A percentile compares a stretch with the other conserved stretches of the same genome.
Conservation (phyloP, 2,888 invertebrate species). For the Idaea aversata region DNA sequence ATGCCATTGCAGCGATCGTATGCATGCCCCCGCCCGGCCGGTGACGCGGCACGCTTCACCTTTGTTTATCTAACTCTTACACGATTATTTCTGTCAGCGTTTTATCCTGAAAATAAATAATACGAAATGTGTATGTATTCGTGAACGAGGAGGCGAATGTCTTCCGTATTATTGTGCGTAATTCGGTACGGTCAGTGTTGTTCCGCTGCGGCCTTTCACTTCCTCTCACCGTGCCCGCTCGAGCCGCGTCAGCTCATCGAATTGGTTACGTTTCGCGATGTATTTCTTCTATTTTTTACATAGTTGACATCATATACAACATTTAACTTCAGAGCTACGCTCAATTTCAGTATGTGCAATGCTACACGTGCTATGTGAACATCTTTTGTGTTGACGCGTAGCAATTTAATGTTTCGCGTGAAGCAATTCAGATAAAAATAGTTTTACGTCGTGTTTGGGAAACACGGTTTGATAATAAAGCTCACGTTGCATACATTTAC, state of each 20-base stretch:
- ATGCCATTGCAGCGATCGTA: slow-evolving; percentile 69
- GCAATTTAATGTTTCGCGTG: slow-evolving; percentile 13
- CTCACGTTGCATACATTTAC: slow-evolving; percentile 23
- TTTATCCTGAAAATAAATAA: slow-evolving; percentile 5
- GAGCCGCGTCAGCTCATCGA: slow-evolving; percentile 11
- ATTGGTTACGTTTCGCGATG: slow-evolving; percentile 7
- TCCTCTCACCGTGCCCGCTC: slow-evolving; percentile 34
- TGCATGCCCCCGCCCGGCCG: slow-evolving; percentile 58
- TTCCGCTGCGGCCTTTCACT: slow-evolving; percentile 51
- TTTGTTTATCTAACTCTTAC: slow-evolving; percentile 61
- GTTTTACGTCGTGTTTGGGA: slow-evolving; percentile 5
- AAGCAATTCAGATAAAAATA: slow-evolving; percentile 14
- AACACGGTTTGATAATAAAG: slow-evolving; percentile 26
- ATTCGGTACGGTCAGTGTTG: slow-evolving; percentile 18
- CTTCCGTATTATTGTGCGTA: slow-evolving; percentile 38
- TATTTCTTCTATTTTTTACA: slow-evolving; percentile 18
- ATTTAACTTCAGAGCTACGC: too few species aligned
- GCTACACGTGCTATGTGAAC: too few species aligned
- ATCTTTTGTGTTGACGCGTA: neutral
- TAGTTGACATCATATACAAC: too few species aligned
- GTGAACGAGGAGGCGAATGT: slow-evolving; percentile 17
- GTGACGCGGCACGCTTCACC: slow-evolving; percentile 53
- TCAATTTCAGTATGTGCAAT: too few species aligned
- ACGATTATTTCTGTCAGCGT: slow-evolving; percentile 12
- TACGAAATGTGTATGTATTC: slow-evolving; percentile 10